Conservation (phyloP, 2,113 vertebrate genomes). For the Elephantulus edwardii region DNA sequence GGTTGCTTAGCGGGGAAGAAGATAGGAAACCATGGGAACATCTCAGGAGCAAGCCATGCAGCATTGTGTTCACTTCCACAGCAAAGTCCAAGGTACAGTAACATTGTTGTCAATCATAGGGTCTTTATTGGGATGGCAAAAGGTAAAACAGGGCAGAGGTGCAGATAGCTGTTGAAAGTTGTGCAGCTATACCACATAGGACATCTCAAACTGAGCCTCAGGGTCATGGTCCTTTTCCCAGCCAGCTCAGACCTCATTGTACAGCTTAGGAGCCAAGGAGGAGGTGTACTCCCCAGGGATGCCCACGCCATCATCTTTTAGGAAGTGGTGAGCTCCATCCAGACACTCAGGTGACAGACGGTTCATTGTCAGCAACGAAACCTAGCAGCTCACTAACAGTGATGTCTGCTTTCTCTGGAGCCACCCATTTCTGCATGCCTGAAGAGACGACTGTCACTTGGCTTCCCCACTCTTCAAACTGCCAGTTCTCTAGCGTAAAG, state of each 20-base stretch:
- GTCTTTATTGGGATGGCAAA: slow-evolving; percentile 89
- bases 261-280: slow-evolving; percentile 93
- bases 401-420: slow-evolving; percentile 94
- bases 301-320: slow-evolving; percentile 93
- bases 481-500: slow-evolving; percentile 93
- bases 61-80: slow-evolving; percentile 90
- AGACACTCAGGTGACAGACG: slow-evolving; percentile 95
- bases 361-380: slow-evolving; percentile 94
- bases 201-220: slow-evolving; percentile 93
- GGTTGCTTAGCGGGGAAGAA: slow-evolving; percentile 97
- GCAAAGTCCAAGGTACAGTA: slow-evolving; percentile 91
- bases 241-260: slow-evolving; percentile 93
- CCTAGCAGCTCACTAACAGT: slow-evolving; percentile 94
- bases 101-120: slow-evolving; percentile 92
- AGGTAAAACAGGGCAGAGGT: slow-evolving; percentile 92
- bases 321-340: slow-evolving; percentile 93
- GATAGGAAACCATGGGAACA: slow-evolving; percentile 98
- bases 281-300: slow-evolving; percentile 94
- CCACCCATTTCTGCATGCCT: slow-evolving; percentile 94
- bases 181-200: slow-evolving; percentile 94
- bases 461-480: slow-evolving; percentile 95
- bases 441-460: slow-evolving; percentile 93
- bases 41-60: slow-evolving; percentile 97
- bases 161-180: slow-evolving; percentile 94
- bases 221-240: slow-evolving; percentile 92